Evolutionary conservation across 1,140 invertebrate genomes (phyloP).

Genomic region (Ridgeia piscesae): DNA sequence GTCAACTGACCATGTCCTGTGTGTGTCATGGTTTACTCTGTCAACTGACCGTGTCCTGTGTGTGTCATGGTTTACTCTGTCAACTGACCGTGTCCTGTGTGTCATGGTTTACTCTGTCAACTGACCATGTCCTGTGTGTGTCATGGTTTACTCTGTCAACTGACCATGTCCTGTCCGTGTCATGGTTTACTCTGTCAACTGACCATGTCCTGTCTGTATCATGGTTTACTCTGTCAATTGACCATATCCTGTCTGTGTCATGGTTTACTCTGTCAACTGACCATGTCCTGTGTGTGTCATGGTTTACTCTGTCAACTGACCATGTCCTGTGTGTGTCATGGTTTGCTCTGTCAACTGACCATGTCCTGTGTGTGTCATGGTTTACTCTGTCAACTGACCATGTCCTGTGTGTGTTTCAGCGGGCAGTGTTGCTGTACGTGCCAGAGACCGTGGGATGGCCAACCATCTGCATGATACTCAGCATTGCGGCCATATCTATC

Average conservation of each 20-base stretch:
- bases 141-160: no score
- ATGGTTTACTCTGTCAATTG: no score
- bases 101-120: not conserved
- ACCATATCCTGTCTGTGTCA: no score
- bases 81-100: no score
- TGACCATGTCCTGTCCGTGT: no score
- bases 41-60: not conserved
- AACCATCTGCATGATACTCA: slow-evolving; percentile 17
- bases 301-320: no score
- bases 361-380: not conserved
- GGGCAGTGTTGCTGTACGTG: slow-evolving; percentile 24
- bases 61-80: no score
- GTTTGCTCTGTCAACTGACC: not conserved
- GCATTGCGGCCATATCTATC: slow-evolving; percentile 21
- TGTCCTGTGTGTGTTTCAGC: slow-evolving; percentile 18
- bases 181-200: not conserved
- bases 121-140: not conserved
- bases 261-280: not conserved
- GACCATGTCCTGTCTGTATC: not conserved
- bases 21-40: not conserved
- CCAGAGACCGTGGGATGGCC: slow-evolving; percentile 28
- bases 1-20: no score
- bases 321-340: no score
- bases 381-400: not conserved
- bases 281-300: not conserved